Percentiles rank a stretch among this genome's conserved stretches.
Conservation (phyloP, 2,888 invertebrate genomes). For the Helobdella robusta region DNA sequence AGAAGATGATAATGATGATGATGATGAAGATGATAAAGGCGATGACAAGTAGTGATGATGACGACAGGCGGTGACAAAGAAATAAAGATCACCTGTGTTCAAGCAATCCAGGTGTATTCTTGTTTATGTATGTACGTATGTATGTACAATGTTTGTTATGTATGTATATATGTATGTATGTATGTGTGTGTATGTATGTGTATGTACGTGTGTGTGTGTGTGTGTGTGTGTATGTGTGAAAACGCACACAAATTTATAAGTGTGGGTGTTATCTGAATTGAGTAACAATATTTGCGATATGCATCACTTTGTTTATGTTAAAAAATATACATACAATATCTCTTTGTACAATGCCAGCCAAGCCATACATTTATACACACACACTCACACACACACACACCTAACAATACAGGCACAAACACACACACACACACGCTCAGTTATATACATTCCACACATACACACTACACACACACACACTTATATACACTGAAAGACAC, state of each 20-base stretch:
- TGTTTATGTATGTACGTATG: no score
- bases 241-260: no score
- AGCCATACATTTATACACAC: no score
- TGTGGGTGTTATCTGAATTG: not conserved
- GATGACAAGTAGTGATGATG: no score
- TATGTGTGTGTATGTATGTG: not conserved
- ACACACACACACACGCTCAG: not conserved
- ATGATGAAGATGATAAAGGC: not conserved
- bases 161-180: not conserved
- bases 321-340: not conserved
- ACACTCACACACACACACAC: not conserved
- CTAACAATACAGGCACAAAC: not conserved
- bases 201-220: conserved; percentile 2
- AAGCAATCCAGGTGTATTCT: no score
- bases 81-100: no score
- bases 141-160: no score
- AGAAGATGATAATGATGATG: conserved; percentile 1
- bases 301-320: not conserved
- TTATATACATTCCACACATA: not conserved
- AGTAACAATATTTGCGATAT: not conserved
- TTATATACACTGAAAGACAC: not conserved
- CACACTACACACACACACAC: not conserved
- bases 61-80: no score
- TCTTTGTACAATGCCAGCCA: no score
- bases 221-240: conserved; percentile 23